A percentile compares a stretch with the other conserved stretches of the same genome.
Conservation (phyloP, 2,113 vertebrate species). For the Perca schrenkii region DNA sequence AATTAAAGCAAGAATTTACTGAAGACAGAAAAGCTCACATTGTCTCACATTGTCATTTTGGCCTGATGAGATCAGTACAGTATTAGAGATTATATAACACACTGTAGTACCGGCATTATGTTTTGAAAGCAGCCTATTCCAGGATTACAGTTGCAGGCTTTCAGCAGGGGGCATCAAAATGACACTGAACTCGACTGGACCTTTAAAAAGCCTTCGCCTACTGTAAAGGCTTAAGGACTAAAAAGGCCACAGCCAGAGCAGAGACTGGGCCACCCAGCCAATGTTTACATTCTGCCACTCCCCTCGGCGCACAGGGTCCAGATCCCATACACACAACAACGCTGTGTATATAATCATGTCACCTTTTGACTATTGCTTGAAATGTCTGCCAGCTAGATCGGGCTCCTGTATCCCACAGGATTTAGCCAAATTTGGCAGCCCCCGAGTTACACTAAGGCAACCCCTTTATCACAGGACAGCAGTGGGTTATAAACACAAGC, state of each 20-base stretch:
- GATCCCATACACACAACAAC: conserved; percentile 57
- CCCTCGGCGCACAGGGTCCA: conserved; percentile 33
- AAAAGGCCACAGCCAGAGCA: conserved; percentile 60
- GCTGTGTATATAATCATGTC: conserved; percentile 75
- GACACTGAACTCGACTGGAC: neutral
- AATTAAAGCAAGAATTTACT: neutral
- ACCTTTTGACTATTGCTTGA: conserved; percentile 64
- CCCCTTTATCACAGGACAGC: conserved; percentile 44
- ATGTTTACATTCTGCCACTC: conserved; percentile 73
- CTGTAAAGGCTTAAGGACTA: conserved; percentile 42
- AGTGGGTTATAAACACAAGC: conserved; percentile 53
- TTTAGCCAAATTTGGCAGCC: conserved; percentile 70
- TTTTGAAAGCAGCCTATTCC: neutral
- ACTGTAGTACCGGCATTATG: neutral
- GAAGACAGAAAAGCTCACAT: neutral
- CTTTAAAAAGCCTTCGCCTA: conserved; percentile 7
- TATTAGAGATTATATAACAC: neutral
- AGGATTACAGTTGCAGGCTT: neutral
- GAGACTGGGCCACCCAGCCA: conserved; percentile 70
- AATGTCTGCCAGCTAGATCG: conserved; percentile 48
- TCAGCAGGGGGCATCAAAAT: conserved; percentile 18
- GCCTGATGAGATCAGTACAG: neutral
- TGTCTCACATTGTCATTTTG: neutral
- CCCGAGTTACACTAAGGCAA: conserved; percentile 27
- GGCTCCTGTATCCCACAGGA: conserved; percentile 45